Conservation (phyloP, 2,797 vertebrate species). For the Cheirogaleus major region DNA sequence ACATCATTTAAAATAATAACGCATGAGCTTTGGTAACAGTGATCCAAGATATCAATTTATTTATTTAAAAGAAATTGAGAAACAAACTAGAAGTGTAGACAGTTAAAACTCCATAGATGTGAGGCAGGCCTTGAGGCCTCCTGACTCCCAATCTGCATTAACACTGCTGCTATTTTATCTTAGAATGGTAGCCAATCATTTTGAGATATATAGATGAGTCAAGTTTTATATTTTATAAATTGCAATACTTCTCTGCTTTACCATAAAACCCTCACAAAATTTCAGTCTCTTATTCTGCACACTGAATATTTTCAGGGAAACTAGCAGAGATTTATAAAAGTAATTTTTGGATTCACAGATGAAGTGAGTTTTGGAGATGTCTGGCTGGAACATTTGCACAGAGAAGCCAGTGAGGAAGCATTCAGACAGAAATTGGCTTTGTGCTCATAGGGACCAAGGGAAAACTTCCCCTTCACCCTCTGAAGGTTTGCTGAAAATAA, state of each 20-base stretch:
- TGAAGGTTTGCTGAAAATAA: neutral
- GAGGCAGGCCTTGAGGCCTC: neutral
- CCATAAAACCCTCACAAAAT: neutral
- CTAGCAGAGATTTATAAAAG: neutral
- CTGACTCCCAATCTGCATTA: neutral
- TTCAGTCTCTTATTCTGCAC: neutral
- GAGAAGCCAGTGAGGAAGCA: neutral
- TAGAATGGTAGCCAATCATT: neutral
- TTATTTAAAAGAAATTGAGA: neutral
- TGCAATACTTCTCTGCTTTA: neutral
- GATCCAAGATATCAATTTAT: neutral
- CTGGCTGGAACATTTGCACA: rapidly evolving
- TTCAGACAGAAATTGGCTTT: neutral
- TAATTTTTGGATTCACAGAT: neutral
- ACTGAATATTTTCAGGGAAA: neutral
- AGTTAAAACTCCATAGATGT: neutral
- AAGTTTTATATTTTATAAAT: neutral
- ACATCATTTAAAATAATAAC: neutral
- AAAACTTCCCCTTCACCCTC: neutral
- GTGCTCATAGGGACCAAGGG: neutral
- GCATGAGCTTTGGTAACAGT: neutral
- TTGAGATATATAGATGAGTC: neutral
- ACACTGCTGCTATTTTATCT: neutral
- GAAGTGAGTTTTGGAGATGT: neutral
- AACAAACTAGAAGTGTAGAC: neutral